Percentiles rank a stretch among this genome's conserved stretches.
These are phyloP conservation scores for Biston betularia DNA, from an alignment of 2,888 invertebrate species.

Conservation along the genomic window DNA sequence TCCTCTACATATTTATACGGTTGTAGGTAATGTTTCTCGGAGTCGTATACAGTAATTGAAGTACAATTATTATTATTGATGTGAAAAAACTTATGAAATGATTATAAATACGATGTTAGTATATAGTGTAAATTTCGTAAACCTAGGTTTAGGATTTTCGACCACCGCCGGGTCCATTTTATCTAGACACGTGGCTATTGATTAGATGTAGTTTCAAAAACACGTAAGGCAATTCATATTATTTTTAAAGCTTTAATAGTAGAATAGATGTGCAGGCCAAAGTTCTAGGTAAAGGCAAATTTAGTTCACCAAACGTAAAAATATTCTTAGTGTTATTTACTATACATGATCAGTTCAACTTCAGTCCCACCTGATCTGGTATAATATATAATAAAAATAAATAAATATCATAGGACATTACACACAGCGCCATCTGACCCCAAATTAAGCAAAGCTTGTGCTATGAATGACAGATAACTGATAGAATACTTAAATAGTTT, in stretches of 20 bases:
- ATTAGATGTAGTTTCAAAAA: conserved; percentile 19
- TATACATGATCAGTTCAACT: background rate
- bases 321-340: background rate
- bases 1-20: too few species aligned
- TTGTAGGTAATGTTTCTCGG: too few species aligned
- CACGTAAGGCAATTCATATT: background rate
- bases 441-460: too few species aligned
- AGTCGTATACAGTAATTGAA: background rate
- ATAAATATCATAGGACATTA: too few species aligned
- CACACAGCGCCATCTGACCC: too few species aligned
- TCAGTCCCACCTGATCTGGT: background rate
- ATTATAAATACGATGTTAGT: background rate
- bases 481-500: too few species aligned
- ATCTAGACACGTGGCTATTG: conserved; percentile 12
- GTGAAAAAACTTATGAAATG: conserved; percentile 2
- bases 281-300: background rate
- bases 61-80: background rate
- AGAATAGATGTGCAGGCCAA: background rate
- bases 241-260: background rate
- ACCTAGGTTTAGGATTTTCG: conserved; percentile 27
- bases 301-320: background rate
- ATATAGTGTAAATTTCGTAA: conserved; percentile 13
- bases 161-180: conserved; percentile 44
- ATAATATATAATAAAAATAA: too few species aligned
- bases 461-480: too few species aligned